Evolutionary conservation across 2,888 invertebrate species (phyloP).

Genomic region (Platycheirus rosarum): DNA sequence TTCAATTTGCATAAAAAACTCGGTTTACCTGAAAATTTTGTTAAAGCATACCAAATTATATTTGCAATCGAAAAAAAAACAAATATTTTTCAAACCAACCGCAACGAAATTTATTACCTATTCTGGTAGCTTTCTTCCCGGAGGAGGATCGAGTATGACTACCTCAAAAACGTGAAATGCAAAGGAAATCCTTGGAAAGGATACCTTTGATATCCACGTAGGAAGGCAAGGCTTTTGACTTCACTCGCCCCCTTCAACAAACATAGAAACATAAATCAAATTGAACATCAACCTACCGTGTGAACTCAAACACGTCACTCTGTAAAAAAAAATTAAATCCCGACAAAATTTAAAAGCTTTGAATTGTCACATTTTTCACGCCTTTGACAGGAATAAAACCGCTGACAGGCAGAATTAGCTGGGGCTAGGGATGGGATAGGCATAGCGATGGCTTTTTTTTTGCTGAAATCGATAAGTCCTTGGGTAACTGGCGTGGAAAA

Average conservation of each 20-base stretch:
- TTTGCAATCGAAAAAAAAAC: slow-evolving; percentile 6
- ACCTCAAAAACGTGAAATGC: not conserved
- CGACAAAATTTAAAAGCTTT: slow-evolving; percentile 37
- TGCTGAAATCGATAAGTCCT: slow-evolving; percentile 33
- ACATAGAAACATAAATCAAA: slow-evolving; percentile 33
- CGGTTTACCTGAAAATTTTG: slow-evolving; percentile 6
- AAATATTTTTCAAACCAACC: slow-evolving; percentile 13
- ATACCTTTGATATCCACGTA: not conserved
- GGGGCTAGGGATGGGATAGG: not conserved
- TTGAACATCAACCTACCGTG: slow-evolving; percentile 12
- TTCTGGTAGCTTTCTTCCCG: not conserved
- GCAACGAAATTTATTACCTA: slow-evolving; percentile 34
- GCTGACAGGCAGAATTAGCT: slow-evolving; percentile 22
- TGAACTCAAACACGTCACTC: slow-evolving; percentile 12
- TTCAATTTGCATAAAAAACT: not conserved
- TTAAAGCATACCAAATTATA: not conserved
- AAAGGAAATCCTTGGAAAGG: slow-evolving; percentile 5
- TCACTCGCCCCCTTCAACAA: not conserved
- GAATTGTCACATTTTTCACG: slow-evolving; percentile 49
- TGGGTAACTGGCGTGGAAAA: slow-evolving; percentile 8
- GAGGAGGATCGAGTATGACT: slow-evolving; percentile 1
- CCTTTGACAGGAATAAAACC: slow-evolving; percentile 27
- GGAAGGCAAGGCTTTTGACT: not conserved
- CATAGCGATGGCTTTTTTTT: not conserved
- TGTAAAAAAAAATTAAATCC: not conserved